phyloP scores from a whole-genome alignment of 2,113 vertebrate species.

The Stigmatopora argus region DNA sequence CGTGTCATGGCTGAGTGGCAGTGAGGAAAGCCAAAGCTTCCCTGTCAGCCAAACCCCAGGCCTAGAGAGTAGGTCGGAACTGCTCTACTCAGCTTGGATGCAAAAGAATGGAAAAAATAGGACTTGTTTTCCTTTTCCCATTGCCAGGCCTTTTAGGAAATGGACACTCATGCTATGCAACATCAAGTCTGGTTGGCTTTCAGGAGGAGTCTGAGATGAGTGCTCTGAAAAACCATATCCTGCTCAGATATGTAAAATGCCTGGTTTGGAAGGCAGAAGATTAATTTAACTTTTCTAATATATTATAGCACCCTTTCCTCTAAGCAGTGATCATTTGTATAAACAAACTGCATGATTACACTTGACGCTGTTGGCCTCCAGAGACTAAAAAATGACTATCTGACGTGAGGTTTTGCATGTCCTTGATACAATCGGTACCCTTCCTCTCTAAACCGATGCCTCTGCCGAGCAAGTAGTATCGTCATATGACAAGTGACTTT shows the following conservation, averaged over 20 bases:
- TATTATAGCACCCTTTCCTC: conserved; percentile 25
- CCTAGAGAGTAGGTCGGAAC: conserved; percentile 56
- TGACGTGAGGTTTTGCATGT: conserved; percentile 37
- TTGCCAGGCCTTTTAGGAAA: conserved; percentile 59
- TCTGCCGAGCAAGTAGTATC: conserved; percentile 45
- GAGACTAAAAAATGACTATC: conserved; percentile 30
- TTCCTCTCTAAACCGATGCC: conserved; percentile 16
- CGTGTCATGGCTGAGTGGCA: conserved; percentile 67
- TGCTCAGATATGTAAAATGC: conserved; percentile 25
- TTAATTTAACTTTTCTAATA: conserved; percentile 19
- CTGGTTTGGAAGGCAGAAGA: conserved; percentile 6
- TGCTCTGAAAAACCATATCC: conserved; percentile 20
- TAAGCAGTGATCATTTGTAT: conserved; percentile 25
- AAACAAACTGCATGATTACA: conserved; percentile 45
- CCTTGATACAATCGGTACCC: conserved; percentile 1
- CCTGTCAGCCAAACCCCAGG: conserved; percentile 55
- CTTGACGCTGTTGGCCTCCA: conserved; percentile 33
- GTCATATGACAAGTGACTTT: conserved; percentile 47
- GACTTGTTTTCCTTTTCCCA: conserved; percentile 54
- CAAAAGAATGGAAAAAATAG: conserved; percentile 62
- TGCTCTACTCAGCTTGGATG: conserved; percentile 49
- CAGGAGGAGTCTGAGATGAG: conserved; percentile 23
- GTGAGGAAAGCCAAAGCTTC: conserved; percentile 57
- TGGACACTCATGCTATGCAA: conserved; percentile 50
- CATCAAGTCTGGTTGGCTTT: conserved; percentile 43